Conservation (phyloP, 1,140 invertebrate species). For the Drosophila pseudoobscura region DNA sequence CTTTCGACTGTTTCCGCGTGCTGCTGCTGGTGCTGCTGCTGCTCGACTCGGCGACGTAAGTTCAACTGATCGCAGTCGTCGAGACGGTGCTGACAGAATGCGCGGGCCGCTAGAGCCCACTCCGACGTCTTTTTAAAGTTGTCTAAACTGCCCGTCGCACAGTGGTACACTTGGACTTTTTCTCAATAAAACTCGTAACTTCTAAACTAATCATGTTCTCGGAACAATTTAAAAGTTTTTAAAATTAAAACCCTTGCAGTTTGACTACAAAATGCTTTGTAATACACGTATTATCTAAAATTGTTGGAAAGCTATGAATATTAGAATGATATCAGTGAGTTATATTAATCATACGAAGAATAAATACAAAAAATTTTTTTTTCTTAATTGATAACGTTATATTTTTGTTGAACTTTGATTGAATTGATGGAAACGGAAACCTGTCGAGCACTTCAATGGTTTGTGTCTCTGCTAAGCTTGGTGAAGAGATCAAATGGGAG, state of each 20-base stretch:
- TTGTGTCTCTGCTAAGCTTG: slow-evolving; percentile 20
- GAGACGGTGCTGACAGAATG: slow-evolving; percentile 63
- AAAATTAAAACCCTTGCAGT: too few species aligned
- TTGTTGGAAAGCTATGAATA: too few species aligned
- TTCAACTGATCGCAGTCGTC: slow-evolving; percentile 57
- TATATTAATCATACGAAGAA: too few species aligned
- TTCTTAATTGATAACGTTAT: too few species aligned
- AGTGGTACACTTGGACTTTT: too few species aligned
- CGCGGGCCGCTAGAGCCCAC: slow-evolving; percentile 20
- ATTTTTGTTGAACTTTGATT: not conserved
- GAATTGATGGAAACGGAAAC: slow-evolving; percentile 8
- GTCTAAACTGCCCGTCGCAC: slow-evolving; percentile 53
- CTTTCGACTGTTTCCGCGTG: slow-evolving; percentile 52
- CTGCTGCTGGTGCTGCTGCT: slow-evolving; percentile 13
- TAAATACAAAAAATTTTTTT: too few species aligned
- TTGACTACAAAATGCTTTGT: too few species aligned
- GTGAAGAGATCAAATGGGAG: not conserved
- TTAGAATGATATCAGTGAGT: too few species aligned
- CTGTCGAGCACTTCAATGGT: slow-evolving; percentile 9
- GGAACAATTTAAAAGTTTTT: too few species aligned
- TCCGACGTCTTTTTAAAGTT: slow-evolving; percentile 54
- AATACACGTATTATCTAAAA: too few species aligned
- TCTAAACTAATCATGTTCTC: slow-evolving; percentile 19
- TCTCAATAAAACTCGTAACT: too few species aligned
- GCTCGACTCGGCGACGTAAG: slow-evolving; percentile 54